These are phyloP conservation scores for Thyatira batis DNA, from an alignment of 2,888 invertebrate genomes.

Conservation along the genomic window DNA sequence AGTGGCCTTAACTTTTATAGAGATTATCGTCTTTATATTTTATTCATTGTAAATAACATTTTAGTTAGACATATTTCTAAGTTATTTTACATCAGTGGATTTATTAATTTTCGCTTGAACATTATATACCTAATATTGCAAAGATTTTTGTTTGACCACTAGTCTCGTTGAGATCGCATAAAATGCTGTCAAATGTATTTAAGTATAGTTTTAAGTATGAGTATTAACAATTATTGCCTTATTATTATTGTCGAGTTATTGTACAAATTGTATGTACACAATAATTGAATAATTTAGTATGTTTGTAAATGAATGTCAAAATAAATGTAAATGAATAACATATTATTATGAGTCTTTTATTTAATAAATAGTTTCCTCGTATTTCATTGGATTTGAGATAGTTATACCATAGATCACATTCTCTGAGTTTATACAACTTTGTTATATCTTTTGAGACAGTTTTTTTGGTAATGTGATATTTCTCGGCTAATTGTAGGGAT, in stretches of 20 bases:
- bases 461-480: slow-evolving; percentile 45
- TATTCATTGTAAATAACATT: slow-evolving; percentile 71
- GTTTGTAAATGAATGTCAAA: slow-evolving; percentile 76
- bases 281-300: slow-evolving; percentile 58
- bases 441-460: slow-evolving; percentile 42
- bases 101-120: slow-evolving; percentile 25
- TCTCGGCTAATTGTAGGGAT: slow-evolving; percentile 43
- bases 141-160: slow-evolving; percentile 66
- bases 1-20: slow-evolving; percentile 65
- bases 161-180: slow-evolving; percentile 73
- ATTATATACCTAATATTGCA: slow-evolving; percentile 54
- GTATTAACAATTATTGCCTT: slow-evolving; percentile 69
- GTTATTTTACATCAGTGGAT: slow-evolving; percentile 48
- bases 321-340: slow-evolving; percentile 76
- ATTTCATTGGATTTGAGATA: background rate
- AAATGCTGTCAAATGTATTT: slow-evolving; percentile 62
- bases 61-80: slow-evolving; percentile 35
- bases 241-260: slow-evolving; percentile 51
- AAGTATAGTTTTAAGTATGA: slow-evolving; percentile 41
- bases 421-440: background rate
- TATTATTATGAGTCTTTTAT: slow-evolving; percentile 19
- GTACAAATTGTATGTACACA: slow-evolving; percentile 78
- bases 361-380: slow-evolving; percentile 2
- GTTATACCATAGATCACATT: background rate
- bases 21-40: slow-evolving; percentile 43